Percentiles rank a stretch among this genome's conserved stretches.
Conservation (phyloP, 2,797 vertebrate genomes). For the Cuculus canorus region DNA sequence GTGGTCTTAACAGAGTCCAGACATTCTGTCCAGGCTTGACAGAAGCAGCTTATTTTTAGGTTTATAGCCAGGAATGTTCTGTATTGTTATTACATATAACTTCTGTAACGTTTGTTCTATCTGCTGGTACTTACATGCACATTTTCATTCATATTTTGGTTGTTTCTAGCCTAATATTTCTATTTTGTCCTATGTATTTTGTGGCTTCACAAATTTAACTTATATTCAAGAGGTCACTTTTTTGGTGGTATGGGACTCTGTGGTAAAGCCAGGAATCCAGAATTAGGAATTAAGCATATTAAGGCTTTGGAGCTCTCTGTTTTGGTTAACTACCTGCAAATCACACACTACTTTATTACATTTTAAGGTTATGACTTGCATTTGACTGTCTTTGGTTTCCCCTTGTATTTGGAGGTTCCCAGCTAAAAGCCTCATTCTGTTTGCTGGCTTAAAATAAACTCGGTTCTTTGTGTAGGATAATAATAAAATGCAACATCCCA, state of each 20-base stretch:
- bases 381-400: neutral
- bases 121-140: neutral
- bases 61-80: neutral
- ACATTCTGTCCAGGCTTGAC: neutral
- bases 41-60: neutral
- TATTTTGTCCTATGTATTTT: neutral
- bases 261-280: neutral
- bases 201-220: neutral
- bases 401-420: neutral
- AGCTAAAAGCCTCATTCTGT: neutral
- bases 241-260: neutral
- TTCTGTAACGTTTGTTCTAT: neutral
- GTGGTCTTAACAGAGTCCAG: neutral
- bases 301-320: neutral
- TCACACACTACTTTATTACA: neutral
- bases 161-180: neutral
- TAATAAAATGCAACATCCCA: neutral
- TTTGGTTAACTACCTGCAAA: neutral
- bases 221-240: neutral
- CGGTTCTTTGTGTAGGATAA: neutral
- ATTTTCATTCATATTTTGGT: neutral
- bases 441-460: neutral
- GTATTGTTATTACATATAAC: neutral
- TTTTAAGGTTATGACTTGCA: neutral
- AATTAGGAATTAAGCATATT: neutral